A percentile compares a stretch with the other conserved stretches of the same genome.
These are phyloP conservation scores for Tenthredo distinguenda DNA, from an alignment of 2,888 invertebrate species.

Conservation along the genomic window DNA sequence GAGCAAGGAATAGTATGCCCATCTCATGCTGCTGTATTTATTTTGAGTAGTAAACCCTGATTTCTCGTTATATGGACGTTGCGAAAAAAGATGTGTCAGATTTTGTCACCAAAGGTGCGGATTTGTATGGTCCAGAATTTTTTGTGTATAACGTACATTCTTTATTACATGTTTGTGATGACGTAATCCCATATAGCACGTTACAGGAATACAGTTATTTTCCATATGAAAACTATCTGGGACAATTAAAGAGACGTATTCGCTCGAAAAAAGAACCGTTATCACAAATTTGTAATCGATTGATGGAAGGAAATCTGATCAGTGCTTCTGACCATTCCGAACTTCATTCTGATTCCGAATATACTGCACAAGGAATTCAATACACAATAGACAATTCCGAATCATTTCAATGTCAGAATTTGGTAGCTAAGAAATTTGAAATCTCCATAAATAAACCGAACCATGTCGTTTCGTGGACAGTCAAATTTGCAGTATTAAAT, in stretches of 20 bases:
- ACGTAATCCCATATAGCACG: background rate
- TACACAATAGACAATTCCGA: background rate
- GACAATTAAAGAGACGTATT: background rate
- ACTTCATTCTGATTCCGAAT: background rate
- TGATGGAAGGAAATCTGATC: background rate
- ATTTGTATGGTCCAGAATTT: constrained; percentile 17
- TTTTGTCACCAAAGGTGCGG: background rate
- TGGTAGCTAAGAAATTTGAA: background rate
- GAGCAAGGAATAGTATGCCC: constrained; percentile 55
- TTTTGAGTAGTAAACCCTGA: constrained; percentile 57
- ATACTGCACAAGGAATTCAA: background rate
- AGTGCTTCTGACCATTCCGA: background rate
- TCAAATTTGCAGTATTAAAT: background rate
- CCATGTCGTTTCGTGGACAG: background rate
- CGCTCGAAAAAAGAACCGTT: background rate
- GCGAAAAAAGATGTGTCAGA: background rate
- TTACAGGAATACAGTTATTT: background rate
- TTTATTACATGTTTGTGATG: background rate
- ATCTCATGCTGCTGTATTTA: constrained; percentile 62
- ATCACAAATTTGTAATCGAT: background rate
- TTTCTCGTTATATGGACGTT: background rate
- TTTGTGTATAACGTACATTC: background rate
- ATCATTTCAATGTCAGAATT: constrained; percentile 1
- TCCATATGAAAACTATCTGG: background rate
- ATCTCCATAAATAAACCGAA: background rate